Evolutionary conservation across 1,140 invertebrate genomes (phyloP).

Genomic region (Drosophila ogumai): DNA sequence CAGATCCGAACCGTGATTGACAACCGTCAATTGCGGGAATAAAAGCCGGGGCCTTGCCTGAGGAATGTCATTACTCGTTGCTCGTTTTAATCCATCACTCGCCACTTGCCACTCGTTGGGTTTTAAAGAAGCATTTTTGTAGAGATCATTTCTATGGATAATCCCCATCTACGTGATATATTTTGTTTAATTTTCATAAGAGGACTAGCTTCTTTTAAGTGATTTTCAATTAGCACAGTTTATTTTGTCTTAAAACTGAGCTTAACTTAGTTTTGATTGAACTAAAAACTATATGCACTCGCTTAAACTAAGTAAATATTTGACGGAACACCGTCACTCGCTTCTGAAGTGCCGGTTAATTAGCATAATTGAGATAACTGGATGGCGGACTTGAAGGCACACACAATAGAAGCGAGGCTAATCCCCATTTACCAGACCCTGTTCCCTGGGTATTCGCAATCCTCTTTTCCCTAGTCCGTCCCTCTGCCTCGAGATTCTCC

Average conservation of each 20-base stretch:
- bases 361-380: slow-evolving; percentile 49
- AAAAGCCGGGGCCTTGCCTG: slow-evolving; percentile 9
- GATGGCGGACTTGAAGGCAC: slow-evolving; percentile 15
- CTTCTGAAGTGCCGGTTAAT: slow-evolving; percentile 15
- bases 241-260: accelerated
- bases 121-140: not conserved
- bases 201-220: not conserved
- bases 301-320: slow-evolving; percentile 2
- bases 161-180: no score
- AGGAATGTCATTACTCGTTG: slow-evolving; percentile 18
- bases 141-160: not conserved
- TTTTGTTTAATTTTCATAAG: not conserved
- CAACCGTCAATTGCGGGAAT: slow-evolving; percentile 42
- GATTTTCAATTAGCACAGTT: no score
- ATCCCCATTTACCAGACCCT: slow-evolving; percentile 26
- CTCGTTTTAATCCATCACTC: not conserved
- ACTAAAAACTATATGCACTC: not conserved
- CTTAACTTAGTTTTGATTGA: no score
- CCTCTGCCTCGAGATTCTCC: slow-evolving; percentile 7
- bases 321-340: slow-evolving; percentile 1
- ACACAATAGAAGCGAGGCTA: slow-evolving; percentile 35
- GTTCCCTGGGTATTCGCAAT: not conserved
- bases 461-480: not conserved
- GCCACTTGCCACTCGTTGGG: not conserved
- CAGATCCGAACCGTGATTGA: slow-evolving; percentile 37